Evolutionary conservation across 2,888 invertebrate species (phyloP), one percentile per base, ranked within the genome.

Genomic region (Coelopa pilipes): DNA sequence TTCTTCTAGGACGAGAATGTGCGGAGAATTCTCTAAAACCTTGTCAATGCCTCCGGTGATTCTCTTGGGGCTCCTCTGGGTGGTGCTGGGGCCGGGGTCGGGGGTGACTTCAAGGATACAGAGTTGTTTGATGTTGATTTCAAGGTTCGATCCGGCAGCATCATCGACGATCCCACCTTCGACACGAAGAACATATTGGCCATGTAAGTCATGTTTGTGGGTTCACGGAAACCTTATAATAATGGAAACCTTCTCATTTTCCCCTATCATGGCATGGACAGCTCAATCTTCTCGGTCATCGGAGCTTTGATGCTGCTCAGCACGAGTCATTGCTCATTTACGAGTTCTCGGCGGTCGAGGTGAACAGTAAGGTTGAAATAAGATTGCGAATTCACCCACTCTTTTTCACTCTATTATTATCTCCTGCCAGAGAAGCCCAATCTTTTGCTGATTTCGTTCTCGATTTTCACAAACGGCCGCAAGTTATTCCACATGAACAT

Each of bases 391-490:
- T 7, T 34, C 34, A 2, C 34, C 34, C 34, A 4, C 34, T 34
- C 34, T 34, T 7, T 4, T 7, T 34, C 34, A 34, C 34, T 34
- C 34, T 4, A 2, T 4, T 34, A 7, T 34, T 34, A 34, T 34
- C 34, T 34, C 34, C 7, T 7, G 34, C 34, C 7, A 65, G 65
- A 11, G n/a, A 12, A 9, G 13, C 47, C 65, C 15, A 65, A 65
- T 47, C 47, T 47, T 46, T 24, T 67, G 34, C 47, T 72, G 34
- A 72, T 59, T 13, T 19, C 73, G 10, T 76, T 76, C 55, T 76
- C 76, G 12, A 45, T 76, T 45, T 11, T 69, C 24, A 70, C 55
- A 70, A 76, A 76, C 74, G 49, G 69, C 12, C n/a, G 63, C 34
- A 57, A 76, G 46, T 65, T 76, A 9, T 74, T 76, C 57, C 62